A percentile compares a stretch with the other conserved stretches of the same genome.
Conservation (phyloP, 2,113 vertebrate genomes). For the Tichodroma muraria region DNA sequence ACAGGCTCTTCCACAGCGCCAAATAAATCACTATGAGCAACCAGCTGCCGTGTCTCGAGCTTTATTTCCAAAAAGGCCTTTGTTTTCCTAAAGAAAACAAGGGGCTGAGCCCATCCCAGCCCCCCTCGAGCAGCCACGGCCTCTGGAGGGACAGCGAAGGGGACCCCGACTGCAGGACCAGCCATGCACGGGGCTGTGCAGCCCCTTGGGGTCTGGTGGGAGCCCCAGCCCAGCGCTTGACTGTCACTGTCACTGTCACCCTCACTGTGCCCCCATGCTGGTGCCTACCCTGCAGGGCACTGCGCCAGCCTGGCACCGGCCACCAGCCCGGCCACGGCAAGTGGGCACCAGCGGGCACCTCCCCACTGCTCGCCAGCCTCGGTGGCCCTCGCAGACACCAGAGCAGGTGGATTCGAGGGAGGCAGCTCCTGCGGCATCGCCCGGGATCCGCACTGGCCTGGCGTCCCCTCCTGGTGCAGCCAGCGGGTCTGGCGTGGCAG, state of each 20-base stretch:
- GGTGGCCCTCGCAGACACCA: neutral
- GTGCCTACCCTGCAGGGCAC: neutral
- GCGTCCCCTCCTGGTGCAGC: neutral
- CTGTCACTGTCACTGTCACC: neutral
- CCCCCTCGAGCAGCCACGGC: neutral
- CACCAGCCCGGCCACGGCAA: neutral
- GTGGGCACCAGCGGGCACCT: neutral
- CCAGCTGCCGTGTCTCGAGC: neutral
- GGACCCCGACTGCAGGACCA: neutral
- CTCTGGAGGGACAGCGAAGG: neutral
- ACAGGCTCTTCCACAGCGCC: neutral
- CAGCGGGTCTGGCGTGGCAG: neutral
- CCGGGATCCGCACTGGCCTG: neutral
- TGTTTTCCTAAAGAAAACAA: neutral
- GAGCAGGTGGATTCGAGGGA: accelerated
- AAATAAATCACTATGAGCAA: neutral
- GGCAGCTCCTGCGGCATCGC: neutral
- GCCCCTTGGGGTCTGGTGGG: accelerated
- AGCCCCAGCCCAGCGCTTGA: neutral
- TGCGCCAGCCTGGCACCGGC: neutral
- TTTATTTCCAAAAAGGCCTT: slow-evolving; percentile 54
- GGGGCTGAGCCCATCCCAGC: neutral
- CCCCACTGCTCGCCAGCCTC: neutral
- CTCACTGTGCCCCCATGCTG: neutral
- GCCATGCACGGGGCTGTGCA: accelerated